Evolutionary conservation across 2,888 invertebrate genomes (phyloP).

Genomic region (Miltochrista miniata): DNA sequence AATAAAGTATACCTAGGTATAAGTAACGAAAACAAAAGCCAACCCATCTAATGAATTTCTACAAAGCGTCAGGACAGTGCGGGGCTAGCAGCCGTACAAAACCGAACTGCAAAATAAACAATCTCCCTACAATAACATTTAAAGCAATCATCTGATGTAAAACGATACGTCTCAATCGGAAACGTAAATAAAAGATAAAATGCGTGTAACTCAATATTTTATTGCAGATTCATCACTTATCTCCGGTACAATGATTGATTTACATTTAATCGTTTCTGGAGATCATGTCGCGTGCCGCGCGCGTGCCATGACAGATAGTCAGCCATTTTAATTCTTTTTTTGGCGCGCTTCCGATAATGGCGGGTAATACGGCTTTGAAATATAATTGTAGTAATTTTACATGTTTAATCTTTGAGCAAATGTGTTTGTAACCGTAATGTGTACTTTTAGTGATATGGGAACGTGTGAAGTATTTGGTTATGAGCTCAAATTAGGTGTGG

Average conservation of each 20-base stretch:
- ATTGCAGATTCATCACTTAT: constrained; percentile 66
- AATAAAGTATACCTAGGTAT: too few species aligned
- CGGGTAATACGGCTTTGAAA: constrained; percentile 43
- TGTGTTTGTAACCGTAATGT: constrained; percentile 41
- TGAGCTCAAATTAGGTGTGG: background rate
- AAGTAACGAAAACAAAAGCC: too few species aligned
- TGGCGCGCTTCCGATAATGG: constrained; percentile 30
- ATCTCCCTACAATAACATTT: constrained; percentile 33
- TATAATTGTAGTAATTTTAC: constrained; percentile 62
- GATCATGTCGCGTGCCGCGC: constrained; percentile 61
- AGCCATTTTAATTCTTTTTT: constrained; percentile 53
- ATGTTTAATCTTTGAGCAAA: constrained; percentile 37
- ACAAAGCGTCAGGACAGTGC: too few species aligned
- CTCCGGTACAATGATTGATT: constrained; percentile 62
- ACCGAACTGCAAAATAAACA: constrained; percentile 63
- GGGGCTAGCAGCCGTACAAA: constrained; percentile 10
- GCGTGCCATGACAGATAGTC: constrained; percentile 69
- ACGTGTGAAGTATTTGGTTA: background rate
- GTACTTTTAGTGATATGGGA: constrained; percentile 13
- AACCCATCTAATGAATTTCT: too few species aligned
- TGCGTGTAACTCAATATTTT: constrained; percentile 73
- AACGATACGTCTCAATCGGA: constrained; percentile 73
- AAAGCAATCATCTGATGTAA: constrained; percentile 55
- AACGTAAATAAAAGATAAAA: constrained; percentile 76
- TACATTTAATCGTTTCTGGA: constrained; percentile 61